Evolutionary conservation across 1,140 invertebrate species (phyloP).

Genomic region (Drosophila pandora): DNA sequence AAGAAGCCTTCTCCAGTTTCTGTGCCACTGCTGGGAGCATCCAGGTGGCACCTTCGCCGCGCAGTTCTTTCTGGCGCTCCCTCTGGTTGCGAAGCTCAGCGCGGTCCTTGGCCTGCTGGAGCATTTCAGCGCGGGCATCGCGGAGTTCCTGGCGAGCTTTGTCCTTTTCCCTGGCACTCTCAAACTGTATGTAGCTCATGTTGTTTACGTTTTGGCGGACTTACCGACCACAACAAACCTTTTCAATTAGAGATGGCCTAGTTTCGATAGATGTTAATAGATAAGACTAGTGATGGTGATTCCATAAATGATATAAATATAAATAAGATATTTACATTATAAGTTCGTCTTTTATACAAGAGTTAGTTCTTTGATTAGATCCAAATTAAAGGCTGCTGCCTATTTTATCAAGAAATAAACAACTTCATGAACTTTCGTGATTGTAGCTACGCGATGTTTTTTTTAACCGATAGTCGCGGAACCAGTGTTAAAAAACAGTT

Average conservation of each 20-base stretch:
- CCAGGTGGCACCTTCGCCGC: conserved; percentile 83
- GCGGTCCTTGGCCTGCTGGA: conserved; percentile 75
- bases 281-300: too few species aligned
- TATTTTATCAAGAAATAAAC: too few species aligned
- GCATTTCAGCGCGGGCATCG: conserved; percentile 72
- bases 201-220: conserved; percentile 3
- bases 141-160: conserved; percentile 75
- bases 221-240: neutral
- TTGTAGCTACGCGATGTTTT: too few species aligned
- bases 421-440: too few species aligned
- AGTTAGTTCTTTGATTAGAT: too few species aligned
- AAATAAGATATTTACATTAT: too few species aligned
- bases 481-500: neutral
- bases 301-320: too few species aligned
- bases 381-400: too few species aligned
- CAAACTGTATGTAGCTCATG: conserved; percentile 84
- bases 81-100: conserved; percentile 62
- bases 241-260: neutral
- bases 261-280: neutral
- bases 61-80: conserved; percentile 67
- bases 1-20: conserved; percentile 58
- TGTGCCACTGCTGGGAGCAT: conserved; percentile 83
- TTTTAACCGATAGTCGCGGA: neutral
- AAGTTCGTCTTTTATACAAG: too few species aligned
- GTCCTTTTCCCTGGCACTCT: conserved; percentile 83